Evolutionary conservation across 1,140 invertebrate genomes (phyloP).

Genomic region (Drosophila littoralis): DNA sequence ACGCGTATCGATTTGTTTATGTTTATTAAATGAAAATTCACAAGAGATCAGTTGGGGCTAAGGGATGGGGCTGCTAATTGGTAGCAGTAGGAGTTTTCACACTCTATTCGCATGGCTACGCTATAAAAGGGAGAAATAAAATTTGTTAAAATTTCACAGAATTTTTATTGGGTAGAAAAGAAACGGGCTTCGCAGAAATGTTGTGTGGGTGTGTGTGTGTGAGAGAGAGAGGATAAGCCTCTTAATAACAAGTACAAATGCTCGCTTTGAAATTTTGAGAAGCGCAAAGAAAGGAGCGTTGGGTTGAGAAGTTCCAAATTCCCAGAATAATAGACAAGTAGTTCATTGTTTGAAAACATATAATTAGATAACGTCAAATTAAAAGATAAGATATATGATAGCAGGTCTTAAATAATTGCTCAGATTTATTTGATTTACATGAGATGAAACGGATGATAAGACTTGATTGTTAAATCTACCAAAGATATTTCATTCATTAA

Average conservation of each 20-base stretch:
- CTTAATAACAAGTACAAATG: neutral
- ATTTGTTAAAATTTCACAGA: neutral
- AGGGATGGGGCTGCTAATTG: constrained; percentile 9
- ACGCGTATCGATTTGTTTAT: constrained; percentile 82
- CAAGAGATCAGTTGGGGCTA: constrained; percentile 7
- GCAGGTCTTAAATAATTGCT: too few relatives aligned
- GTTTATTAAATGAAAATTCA: constrained; percentile 78
- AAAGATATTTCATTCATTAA: too few relatives aligned
- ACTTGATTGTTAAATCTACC: too few relatives aligned
- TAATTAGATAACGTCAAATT: too few relatives aligned
- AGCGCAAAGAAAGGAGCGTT: neutral
- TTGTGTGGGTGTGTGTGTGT: neutral
- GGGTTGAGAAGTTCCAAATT: neutral
- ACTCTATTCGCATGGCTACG: neutral
- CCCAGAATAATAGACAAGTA: neutral
- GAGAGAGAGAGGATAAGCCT: neutral
- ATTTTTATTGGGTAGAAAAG: neutral
- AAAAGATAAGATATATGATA: too few relatives aligned
- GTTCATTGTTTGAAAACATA: neutral
- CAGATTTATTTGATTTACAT: too few relatives aligned
- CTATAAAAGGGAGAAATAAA: neutral
- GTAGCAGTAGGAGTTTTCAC: neutral
- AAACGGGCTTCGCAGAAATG: neutral
- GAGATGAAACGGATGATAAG: too few relatives aligned
- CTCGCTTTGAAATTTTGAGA: neutral